These are phyloP conservation scores for Lycia hirtaria DNA, from an alignment of 2,888 invertebrate genomes.

Conservation along the genomic window DNA sequence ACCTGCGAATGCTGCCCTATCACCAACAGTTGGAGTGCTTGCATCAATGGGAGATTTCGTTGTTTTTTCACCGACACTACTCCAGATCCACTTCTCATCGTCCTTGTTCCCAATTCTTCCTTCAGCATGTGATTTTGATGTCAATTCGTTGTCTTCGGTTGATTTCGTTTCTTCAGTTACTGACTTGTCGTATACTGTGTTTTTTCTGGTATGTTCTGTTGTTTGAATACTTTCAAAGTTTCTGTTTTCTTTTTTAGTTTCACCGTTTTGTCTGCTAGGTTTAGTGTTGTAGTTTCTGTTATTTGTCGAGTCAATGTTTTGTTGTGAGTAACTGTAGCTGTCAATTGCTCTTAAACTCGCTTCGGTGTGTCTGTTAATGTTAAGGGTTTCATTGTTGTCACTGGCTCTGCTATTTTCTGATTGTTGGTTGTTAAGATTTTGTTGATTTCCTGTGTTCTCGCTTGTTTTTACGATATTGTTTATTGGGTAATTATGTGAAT, in stretches of 20 bases:
- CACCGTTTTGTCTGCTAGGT: conserved; percentile 7
- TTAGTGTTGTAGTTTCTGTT: conserved; percentile 9
- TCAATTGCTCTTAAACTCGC: conserved; percentile 3
- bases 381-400: background rate
- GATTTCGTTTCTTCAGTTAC: conserved; percentile 22
- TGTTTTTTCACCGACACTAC: background rate
- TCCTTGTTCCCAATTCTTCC: conserved; percentile 8
- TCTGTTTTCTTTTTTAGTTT: background rate
- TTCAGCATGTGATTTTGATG: conserved; percentile 6
- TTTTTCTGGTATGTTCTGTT: conserved; percentile 7
- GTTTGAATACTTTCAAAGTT: conserved; percentile 7
- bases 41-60: background rate
- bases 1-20: background rate
- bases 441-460: background rate
- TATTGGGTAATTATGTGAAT: conserved; percentile 3
- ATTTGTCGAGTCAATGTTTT: conserved; percentile 8
- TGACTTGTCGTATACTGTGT: conserved; percentile 7
- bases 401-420: conserved; percentile 1
- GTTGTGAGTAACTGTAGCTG: background rate
- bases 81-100: conserved; percentile 43
- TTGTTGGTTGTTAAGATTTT: background rate
- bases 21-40: background rate
- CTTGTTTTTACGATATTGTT: background rate
- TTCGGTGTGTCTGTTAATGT: conserved; percentile 8
- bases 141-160: conserved; percentile 35